Percentiles rank a stretch among this genome's conserved stretches.
phyloP scores from a whole-genome alignment of 2,797 vertebrate species.

The Erpetoichthys calabaricus region DNA sequence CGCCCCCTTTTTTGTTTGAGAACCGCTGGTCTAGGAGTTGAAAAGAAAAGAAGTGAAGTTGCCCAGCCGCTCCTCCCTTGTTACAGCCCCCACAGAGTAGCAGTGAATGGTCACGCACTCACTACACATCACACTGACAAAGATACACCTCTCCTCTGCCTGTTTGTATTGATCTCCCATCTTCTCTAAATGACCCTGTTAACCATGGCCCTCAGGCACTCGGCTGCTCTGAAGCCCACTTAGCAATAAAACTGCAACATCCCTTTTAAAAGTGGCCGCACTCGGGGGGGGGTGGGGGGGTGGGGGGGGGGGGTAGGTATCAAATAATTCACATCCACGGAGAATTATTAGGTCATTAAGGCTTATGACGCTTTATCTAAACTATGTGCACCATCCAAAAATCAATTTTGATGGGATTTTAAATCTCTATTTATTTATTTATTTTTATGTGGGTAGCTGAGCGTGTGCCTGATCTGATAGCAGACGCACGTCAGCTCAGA shows the following conservation, averaged over 20 bases:
- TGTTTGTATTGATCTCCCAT: conserved; percentile 67
- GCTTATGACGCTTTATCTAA: conserved; percentile 55
- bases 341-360: conserved; percentile 59
- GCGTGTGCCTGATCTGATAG: background rate
- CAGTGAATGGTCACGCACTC: conserved; percentile 55
- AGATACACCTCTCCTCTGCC: conserved; percentile 56
- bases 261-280: conserved; percentile 29
- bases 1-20: too few relatives aligned
- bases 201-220: conserved; percentile 69
- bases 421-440: conserved; percentile 11
- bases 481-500: background rate
- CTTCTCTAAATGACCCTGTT: conserved; percentile 67
- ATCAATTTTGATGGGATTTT: conserved; percentile 53
- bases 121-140: conserved; percentile 64
- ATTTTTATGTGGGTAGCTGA: background rate
- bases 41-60: too few relatives aligned
- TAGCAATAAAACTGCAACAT: conserved; percentile 60
- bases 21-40: too few relatives aligned
- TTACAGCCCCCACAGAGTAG: conserved; percentile 33
- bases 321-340: conserved; percentile 52
- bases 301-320: conserved; percentile 28
- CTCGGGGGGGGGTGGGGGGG: too few relatives aligned
- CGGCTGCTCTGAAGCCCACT: conserved; percentile 66
- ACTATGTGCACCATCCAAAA: conserved; percentile 56
- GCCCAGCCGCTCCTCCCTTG: conserved; percentile 15